Base-by-base conservation (phyloP, 2,888 invertebrate genomes). In the Drosophila neotestacea region DNA sequence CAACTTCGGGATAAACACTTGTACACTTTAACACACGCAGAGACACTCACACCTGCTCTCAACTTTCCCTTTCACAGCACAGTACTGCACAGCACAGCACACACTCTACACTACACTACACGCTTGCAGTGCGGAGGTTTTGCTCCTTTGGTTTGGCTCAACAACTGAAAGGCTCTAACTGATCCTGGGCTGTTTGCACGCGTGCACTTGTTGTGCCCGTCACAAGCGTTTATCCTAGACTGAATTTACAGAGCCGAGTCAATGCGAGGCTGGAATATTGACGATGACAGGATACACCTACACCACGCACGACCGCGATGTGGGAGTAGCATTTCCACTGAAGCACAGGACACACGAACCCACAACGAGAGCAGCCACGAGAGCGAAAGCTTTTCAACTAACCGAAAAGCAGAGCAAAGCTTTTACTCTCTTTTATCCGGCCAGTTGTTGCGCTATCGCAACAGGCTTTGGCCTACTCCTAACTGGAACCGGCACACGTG, bases 211-310 rank as follows among this genome's bases (percentile, higher is more conserved):
- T 92, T 92, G 92, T 92, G 92, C 90, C 89, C 90, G 91, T 90
- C 90, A 89, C 90, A 92, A 92, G 91, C 92, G 91, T 92, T 92
- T 92, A 91, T 91, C 92, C 92, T 92, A 91, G 92, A 92, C 92
- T 92, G 92, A 92, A 88, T 44, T 50, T 54, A 41, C 69, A 61
- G 27, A 52, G 66, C 71, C 79, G 79, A 88, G 73, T 64, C 85
- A 72, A 79, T 78, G 86, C 80, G 82, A 81, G 88, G 82, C 89
- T 91, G 91, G 91, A 92, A 92, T 73, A 83, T 77, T 71, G 82
- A 76, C 79, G 69, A 52, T 39, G 62, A 46, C 63, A 61, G 62
- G 70, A 72, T 71, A 85, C 83, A 52, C 83, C 81, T 78, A 82
- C 82, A 82, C 52, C 48, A 61, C 64, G 70, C 68, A 67, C 77